phyloP scores from a whole-genome alignment of 64 coral and sea anemone species.

The Actinia tenebrosa region DNA sequence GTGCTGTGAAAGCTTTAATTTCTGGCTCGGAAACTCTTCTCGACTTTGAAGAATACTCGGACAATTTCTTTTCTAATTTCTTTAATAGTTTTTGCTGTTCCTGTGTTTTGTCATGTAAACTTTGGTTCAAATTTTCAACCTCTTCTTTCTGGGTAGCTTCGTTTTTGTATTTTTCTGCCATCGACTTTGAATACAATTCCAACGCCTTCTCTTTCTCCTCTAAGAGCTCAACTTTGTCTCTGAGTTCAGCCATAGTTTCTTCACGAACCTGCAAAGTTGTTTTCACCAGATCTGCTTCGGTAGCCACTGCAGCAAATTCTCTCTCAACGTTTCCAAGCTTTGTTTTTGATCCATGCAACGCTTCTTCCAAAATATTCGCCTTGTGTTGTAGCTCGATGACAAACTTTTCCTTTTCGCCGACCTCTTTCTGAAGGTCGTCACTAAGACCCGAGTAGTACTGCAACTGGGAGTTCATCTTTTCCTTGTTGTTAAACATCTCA shows the following conservation, averaged over 20 bases:
- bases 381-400: constrained; percentile 33
- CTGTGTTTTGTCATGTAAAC: constrained; percentile 37
- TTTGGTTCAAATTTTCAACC: constrained; percentile 29
- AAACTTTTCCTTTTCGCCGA: constrained; percentile 38
- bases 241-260: constrained; percentile 45
- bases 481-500: constrained; percentile 28
- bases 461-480: constrained; percentile 52
- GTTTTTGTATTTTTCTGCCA: constrained; percentile 66
- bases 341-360: constrained; percentile 26
- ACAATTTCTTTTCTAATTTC: constrained; percentile 49
- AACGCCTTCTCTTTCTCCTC: constrained; percentile 85
- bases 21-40: not conserved
- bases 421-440: constrained; percentile 51
- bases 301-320: constrained; percentile 10
- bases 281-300: constrained; percentile 47
- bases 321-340: constrained; percentile 31
- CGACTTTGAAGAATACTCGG: not conserved
- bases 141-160: constrained; percentile 59
- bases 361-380: constrained; percentile 31
- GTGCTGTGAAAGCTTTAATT: not conserved
- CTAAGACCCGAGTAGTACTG: constrained; percentile 40
- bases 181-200: constrained; percentile 70
- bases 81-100: constrained; percentile 30
- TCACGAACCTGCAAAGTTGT: constrained; percentile 45
- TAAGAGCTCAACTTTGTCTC: constrained; percentile 56